Conservation (phyloP, 2,888 invertebrate species). For the Neoscelio sp. region DNA sequence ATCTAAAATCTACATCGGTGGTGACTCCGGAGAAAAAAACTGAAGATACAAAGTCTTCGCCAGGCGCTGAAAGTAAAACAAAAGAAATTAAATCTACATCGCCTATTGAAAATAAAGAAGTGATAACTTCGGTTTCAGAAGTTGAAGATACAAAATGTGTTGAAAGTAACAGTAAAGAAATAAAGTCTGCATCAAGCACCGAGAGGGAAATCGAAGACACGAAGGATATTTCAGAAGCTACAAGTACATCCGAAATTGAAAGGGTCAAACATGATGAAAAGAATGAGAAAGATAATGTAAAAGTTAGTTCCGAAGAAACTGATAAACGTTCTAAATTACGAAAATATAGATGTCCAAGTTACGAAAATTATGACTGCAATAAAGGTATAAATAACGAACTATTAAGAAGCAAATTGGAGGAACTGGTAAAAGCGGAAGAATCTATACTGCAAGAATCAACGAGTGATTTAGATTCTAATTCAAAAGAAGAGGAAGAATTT, state of each 20-base stretch:
- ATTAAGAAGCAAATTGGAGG: slow-evolving; percentile 55
- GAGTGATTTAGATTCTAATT: background rate
- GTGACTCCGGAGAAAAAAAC: background rate
- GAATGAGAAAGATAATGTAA: slow-evolving; percentile 31
- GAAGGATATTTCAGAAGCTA: no score
- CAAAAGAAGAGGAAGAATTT: slow-evolving; percentile 13
- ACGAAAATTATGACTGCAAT: slow-evolving; percentile 16
- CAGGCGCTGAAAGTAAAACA: background rate
- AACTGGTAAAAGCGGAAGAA: slow-evolving; percentile 58
- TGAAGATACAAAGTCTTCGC: background rate
- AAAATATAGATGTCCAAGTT: slow-evolving; percentile 4
- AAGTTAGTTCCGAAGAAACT: slow-evolving; percentile 41
- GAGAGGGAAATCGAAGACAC: no score
- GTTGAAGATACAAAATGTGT: background rate
- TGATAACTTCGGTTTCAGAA: no score
- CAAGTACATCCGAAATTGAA: no score
- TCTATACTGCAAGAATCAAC: slow-evolving; percentile 26
- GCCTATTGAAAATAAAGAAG: no score
- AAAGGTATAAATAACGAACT: slow-evolving; percentile 47
- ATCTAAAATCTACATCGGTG: background rate
- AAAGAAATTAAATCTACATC: background rate
- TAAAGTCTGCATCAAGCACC: no score
- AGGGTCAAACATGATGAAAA: no score
- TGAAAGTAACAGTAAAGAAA: background rate
- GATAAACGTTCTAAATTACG: slow-evolving; percentile 5